Base-by-base conservation (phyloP, 2,113 vertebrate genomes). In the Grammomys surdaster region DNA sequence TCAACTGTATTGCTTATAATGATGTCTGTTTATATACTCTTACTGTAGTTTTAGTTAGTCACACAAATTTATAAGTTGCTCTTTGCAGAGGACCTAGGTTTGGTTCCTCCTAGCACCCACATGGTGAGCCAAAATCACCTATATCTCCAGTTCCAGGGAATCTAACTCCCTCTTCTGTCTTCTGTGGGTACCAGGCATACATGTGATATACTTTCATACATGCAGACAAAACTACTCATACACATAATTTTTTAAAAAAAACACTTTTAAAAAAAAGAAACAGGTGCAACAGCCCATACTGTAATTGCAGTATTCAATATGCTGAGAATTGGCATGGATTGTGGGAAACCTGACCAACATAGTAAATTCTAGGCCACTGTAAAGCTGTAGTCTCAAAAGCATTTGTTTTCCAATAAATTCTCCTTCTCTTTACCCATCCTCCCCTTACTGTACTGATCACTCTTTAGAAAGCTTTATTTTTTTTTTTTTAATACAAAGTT, bases 401-500 rank as follows among this genome's bases (percentile, higher is more conserved):
- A 22, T 28, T 36, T 80, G 17, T 54, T 80, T 36, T 1, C 17
- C 31, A 80, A 94, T 88, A 91, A 89, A 31, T 16, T 92, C 17
- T 58, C 77, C 16, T 67, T n/a, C 60, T 93, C 72, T 96, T 80
- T 96, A 81, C 51, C 84, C 33, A 89, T 28, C 82, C 4, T 88
- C 56, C 19, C 60, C 11, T 58, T 92, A 73, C 1, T 73, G 1
- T 72, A 80, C 20, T 70, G 51, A 73, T 48, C 14, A 70, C 16
- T 84, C 84, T 13, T 67, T 84, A 65, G 10, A 92, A 36, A 80
- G 13, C 60, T 56, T 40, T 77, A n/a, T 31, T 22, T 5, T 48
- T 48, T 5, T 40, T 69, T 84, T 76, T 82, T 81, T 54, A 48
- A 92, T 20, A 6, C 78, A 91, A 88, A 91, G 20, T 80, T 73